phyloP scores from a whole-genome alignment of 2,113 vertebrate genomes.

The Isichthys henryi region DNA sequence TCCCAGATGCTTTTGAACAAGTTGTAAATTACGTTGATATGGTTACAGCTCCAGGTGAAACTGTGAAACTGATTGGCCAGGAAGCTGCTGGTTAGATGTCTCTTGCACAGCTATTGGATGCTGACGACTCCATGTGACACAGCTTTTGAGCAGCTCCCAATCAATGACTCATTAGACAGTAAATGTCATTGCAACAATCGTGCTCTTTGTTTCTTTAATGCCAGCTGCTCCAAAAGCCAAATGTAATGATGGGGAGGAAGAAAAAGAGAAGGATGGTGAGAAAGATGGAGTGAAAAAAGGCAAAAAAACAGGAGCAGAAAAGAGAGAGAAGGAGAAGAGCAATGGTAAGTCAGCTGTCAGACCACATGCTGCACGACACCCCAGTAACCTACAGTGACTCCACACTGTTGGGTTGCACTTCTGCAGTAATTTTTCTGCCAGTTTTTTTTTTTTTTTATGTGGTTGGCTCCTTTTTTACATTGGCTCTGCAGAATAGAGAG shows the following conservation, averaged over 20 bases:
- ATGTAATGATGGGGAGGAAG: conserved; percentile 54
- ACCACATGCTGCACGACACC: not conserved
- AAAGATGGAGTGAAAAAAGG: conserved; percentile 20
- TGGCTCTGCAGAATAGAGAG: not conserved
- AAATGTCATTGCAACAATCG: not conserved
- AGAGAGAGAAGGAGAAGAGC: conserved; percentile 41
- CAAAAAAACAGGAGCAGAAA: conserved; percentile 34
- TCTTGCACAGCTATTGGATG: not conserved
- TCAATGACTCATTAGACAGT: not conserved
- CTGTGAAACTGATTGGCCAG: not conserved
- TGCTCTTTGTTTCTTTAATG: not conserved
- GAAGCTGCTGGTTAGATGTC: not conserved
- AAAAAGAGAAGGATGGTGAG: conserved; percentile 33
- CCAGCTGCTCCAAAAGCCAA: conserved; percentile 53
- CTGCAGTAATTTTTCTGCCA: not conserved
- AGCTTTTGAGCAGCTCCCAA: not conserved
- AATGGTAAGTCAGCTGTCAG: conserved; percentile 30
- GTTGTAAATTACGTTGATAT: not conserved
- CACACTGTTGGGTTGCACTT: not conserved
- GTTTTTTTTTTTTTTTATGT: not conserved
- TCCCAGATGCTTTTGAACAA: not conserved
- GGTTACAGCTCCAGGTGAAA: not conserved
- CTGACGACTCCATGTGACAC: not conserved
- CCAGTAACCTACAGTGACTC: not conserved
- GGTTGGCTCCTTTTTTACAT: not conserved